Conservation (phyloP, 1,140 invertebrate genomes). For the Phymastichus coffea region DNA sequence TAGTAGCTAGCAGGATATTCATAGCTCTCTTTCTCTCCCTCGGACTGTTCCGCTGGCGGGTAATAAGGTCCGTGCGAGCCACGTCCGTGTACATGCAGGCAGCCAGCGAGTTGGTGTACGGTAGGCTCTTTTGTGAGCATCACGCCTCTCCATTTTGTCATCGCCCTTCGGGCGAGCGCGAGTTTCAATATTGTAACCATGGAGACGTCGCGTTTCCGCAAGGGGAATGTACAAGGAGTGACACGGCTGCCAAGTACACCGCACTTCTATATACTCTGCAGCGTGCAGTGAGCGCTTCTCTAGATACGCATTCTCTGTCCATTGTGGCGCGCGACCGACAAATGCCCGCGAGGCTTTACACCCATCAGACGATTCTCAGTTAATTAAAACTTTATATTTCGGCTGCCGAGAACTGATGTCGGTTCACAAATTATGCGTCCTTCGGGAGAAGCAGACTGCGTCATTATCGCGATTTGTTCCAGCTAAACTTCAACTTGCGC, state of each 20-base stretch:
- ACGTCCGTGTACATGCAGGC: too few species aligned
- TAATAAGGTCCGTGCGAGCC: slow-evolving; percentile 16
- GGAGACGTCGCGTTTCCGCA: slow-evolving; percentile 54
- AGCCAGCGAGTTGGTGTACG: not conserved
- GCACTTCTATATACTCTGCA: not conserved
- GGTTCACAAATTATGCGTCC: too few species aligned
- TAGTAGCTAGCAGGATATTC: slow-evolving; percentile 17
- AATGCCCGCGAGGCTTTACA: not conserved
- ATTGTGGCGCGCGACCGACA: not conserved
- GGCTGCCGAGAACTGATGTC: too few species aligned
- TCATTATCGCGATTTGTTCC: not conserved
- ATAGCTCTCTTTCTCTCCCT: not conserved
- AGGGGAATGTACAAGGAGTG: slow-evolving; percentile 44
- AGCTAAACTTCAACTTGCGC: too few species aligned
- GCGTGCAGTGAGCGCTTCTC: too few species aligned
- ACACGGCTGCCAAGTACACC: not conserved
- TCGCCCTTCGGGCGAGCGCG: slow-evolving; percentile 42
- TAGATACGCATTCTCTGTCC: not conserved
- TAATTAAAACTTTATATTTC: slow-evolving; percentile 26
- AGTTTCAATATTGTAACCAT: slow-evolving; percentile 58
- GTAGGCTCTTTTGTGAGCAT: slow-evolving; percentile 31
- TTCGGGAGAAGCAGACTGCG: not conserved
- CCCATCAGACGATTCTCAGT: slow-evolving; percentile 4
- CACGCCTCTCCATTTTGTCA: slow-evolving; percentile 56
- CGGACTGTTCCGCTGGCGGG: not conserved